These are phyloP conservation scores for Drosophila sulfurigaster DNA, from an alignment of 1,140 invertebrate species.

Conservation along the genomic window DNA sequence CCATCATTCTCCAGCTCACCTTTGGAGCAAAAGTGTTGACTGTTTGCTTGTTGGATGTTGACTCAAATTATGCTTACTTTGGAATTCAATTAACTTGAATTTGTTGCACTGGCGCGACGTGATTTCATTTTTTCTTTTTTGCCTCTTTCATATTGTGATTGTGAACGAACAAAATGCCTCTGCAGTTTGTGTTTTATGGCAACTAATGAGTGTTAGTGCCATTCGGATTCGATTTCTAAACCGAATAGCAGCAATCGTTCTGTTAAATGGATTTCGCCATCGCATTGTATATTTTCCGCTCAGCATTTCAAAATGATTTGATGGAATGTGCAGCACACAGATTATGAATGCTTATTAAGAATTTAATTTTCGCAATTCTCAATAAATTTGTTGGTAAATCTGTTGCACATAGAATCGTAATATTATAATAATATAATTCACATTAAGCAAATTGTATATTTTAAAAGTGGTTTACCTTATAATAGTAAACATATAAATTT, in stretches of 20 bases:
- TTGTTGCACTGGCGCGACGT: conserved; percentile 82
- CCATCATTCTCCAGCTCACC: conserved; percentile 16
- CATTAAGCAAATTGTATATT: background rate
- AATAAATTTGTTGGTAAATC: background rate
- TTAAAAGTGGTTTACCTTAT: too few relatives aligned
- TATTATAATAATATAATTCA: too few relatives aligned
- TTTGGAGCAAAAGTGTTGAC: conserved; percentile 48
- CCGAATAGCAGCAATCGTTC: conserved; percentile 13
- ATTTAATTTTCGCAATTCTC: background rate
- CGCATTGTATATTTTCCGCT: conserved; percentile 13
- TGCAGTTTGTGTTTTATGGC: conserved; percentile 71
- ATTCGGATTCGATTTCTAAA: conserved; percentile 44
- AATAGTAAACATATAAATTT: too few relatives aligned
- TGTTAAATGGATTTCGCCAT: conserved; percentile 29
- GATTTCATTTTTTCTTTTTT: conserved; percentile 66
- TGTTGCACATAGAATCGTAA: too few relatives aligned
- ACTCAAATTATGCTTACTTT: conserved; percentile 80
- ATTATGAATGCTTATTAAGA: background rate
- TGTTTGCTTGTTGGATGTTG: conserved; percentile 49
- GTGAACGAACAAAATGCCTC: conserved; percentile 24
- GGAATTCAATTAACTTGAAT: conserved; percentile 84
- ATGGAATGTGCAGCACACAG: background rate
- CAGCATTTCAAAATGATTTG: background rate
- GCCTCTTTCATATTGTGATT: conserved; percentile 54
- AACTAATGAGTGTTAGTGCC: conserved; percentile 70